These are phyloP conservation scores for Drosophila parthenogenetica DNA, from an alignment of 2,888 invertebrate genomes.

Conservation along the genomic window DNA sequence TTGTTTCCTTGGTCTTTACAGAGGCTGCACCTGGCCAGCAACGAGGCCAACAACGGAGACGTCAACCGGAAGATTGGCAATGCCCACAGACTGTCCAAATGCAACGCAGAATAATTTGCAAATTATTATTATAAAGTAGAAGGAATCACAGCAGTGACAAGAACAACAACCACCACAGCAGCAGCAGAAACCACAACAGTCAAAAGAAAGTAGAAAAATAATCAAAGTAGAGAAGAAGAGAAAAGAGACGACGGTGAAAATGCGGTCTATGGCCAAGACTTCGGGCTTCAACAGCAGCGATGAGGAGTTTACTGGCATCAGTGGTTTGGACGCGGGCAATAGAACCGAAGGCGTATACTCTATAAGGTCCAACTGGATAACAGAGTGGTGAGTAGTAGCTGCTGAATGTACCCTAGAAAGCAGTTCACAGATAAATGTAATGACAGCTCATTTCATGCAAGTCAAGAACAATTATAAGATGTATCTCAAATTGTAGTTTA, in stretches of 20 bases:
- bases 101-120: constrained; percentile 50
- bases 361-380: constrained; percentile 91
- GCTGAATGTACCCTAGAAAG: neutral
- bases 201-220: constrained; percentile 2
- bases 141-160: constrained; percentile 12
- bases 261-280: constrained; percentile 65
- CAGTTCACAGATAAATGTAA: neutral
- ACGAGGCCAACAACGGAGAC: constrained; percentile 39
- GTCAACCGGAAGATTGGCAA: constrained; percentile 49
- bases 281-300: constrained; percentile 57
- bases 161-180: constrained; percentile 1
- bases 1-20: constrained; percentile 48
- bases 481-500: no score
- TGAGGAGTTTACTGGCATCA: constrained; percentile 85
- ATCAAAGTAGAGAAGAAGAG: neutral
- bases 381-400: constrained; percentile 89
- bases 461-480: no score
- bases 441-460: no score
- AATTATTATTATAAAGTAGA: constrained; percentile 57
- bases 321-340: constrained; percentile 83
- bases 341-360: constrained; percentile 90
- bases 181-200: constrained; percentile 11
- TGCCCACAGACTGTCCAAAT: constrained; percentile 36
- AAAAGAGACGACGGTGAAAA: constrained; percentile 27
- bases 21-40: constrained; percentile 67